Evolutionary conservation across 2,113 vertebrate genomes (phyloP).

Genomic region (Pituophis catenifer): DNA sequence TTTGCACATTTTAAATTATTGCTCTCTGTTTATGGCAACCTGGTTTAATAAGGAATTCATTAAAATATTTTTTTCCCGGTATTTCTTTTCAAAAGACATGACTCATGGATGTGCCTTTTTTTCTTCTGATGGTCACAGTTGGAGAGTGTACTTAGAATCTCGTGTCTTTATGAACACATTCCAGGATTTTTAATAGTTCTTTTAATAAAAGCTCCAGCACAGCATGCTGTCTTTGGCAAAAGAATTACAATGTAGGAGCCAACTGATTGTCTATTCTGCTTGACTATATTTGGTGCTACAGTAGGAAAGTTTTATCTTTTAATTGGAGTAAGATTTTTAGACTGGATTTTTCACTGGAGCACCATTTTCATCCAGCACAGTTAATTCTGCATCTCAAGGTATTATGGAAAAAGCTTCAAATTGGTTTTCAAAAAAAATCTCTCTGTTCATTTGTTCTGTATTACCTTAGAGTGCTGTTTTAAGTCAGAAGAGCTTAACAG

Average conservation of each 20-base stretch:
- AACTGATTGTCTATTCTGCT: background rate
- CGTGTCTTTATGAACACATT: background rate
- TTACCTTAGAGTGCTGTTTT: background rate
- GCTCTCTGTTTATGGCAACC: background rate
- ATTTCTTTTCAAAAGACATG: background rate
- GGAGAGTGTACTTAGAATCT: background rate
- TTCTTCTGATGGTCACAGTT: background rate
- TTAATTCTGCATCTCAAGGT: background rate
- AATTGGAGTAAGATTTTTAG: background rate
- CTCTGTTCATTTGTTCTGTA: background rate
- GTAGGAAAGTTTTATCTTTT: background rate
- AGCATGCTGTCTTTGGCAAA: background rate
- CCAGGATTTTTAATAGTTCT: background rate
- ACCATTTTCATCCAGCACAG: background rate
- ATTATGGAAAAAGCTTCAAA: background rate
- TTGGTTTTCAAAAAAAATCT: background rate
- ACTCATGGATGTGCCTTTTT: background rate
- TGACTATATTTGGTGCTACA: conserved; percentile 4
- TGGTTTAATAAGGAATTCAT: background rate
- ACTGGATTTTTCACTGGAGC: background rate
- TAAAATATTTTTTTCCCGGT: background rate
- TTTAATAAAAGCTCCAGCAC: conserved; percentile 3
- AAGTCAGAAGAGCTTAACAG: background rate
- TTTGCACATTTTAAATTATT: background rate
- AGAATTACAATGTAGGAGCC: background rate